These are phyloP conservation scores for Pungitius pungitius DNA, from an alignment of 2,113 vertebrate genomes.

Conservation along the genomic window DNA sequence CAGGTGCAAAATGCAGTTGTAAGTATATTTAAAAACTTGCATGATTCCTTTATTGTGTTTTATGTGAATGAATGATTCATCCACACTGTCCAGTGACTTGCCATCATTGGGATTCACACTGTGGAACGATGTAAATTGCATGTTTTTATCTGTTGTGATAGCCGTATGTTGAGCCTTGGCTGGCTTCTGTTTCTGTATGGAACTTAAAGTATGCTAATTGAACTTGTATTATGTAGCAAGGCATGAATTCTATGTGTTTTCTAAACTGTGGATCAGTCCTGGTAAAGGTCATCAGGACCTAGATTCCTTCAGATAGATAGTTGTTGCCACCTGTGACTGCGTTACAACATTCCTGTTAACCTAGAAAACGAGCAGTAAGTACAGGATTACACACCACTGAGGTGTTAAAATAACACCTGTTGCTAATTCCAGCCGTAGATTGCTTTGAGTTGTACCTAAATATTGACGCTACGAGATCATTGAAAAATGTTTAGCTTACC, in stretches of 20 bases:
- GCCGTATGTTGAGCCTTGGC: conserved; percentile 7
- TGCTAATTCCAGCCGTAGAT: conserved; percentile 19
- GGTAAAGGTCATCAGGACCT: not conserved
- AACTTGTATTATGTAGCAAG: not conserved
- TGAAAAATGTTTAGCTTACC: conserved; percentile 29
- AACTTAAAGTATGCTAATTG: not conserved
- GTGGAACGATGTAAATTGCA: conserved; percentile 29
- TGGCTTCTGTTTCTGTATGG: conserved; percentile 18
- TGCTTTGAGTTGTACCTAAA: conserved; percentile 21
- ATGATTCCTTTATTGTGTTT: conserved; percentile 20
- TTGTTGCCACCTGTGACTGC: not conserved
- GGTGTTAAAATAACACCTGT: conserved; percentile 13
- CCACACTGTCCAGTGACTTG: conserved; percentile 13
- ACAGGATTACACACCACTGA: conserved; percentile 17
- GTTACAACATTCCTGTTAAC: not conserved
- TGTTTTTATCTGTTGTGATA: conserved; percentile 25
- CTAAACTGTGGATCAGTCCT: conserved; percentile 10
- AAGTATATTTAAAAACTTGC: conserved; percentile 60
- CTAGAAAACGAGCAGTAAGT: conserved; percentile 12
- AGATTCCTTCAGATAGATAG: conserved; percentile 8
- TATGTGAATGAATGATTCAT: conserved; percentile 12
- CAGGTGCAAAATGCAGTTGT: conserved; percentile 73
- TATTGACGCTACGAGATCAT: not conserved
- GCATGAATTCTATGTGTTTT: conserved; percentile 1
- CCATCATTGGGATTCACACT: conserved; percentile 18